Conservation (phyloP, 2,113 vertebrate genomes). For the Tragelaphus strepsiceros region DNA sequence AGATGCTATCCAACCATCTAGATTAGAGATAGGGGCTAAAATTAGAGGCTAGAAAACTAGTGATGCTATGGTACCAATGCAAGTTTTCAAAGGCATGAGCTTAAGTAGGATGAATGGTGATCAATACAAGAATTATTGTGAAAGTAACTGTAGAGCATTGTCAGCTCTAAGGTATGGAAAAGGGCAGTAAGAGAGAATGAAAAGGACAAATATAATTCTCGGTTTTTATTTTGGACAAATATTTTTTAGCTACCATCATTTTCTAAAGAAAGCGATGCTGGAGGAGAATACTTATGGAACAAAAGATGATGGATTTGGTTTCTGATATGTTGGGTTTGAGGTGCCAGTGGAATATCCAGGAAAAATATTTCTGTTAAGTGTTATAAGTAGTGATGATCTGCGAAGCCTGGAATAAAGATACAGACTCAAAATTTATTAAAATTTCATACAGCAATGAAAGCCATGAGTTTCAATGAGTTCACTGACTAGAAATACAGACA, state of each 20-base stretch:
- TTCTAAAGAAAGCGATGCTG: not conserved
- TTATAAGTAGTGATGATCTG: not conserved
- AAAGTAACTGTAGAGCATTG: not conserved
- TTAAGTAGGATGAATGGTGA: not conserved
- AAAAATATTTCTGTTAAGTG: not conserved
- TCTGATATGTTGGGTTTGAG: not conserved
- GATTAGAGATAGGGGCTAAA: not conserved
- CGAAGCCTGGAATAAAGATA: not conserved
- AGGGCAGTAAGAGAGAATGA: not conserved
- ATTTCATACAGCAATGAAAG: not conserved
- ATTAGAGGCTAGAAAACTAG: not conserved
- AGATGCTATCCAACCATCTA: not conserved
- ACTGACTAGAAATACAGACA: not conserved
- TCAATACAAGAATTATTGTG: not conserved
- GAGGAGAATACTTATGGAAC: not conserved
- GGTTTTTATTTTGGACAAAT: not conserved
- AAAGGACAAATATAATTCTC: not conserved
- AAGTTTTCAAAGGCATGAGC: not conserved
- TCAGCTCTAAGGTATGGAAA: not conserved
- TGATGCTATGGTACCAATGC: not conserved
- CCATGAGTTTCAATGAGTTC: not conserved
- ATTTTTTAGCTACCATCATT: not conserved
- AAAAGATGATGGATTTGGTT: not conserved
- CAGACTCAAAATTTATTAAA: not conserved
- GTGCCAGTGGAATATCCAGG: not conserved